Evolutionary conservation across 2,888 invertebrate species (phyloP), one percentile per base, ranked within the genome.

Genomic region (Dolichomitus sp.): DNA sequence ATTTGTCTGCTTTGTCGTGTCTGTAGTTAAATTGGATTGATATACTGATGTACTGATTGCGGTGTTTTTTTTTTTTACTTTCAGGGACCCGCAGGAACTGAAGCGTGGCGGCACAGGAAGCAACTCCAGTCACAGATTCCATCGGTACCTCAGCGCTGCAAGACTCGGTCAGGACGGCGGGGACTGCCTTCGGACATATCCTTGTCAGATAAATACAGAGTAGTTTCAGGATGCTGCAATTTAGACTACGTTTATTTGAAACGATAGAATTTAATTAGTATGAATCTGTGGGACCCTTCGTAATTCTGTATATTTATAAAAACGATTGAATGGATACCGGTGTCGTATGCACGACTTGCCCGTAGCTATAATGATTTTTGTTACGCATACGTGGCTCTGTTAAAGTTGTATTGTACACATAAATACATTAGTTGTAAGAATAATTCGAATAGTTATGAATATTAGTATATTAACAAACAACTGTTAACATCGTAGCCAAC

Each of bases 151-250:
- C 4, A 96, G 96, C 91, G 97, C 98, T 0, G 98, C 98, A 0
- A 95, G 97, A 87, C 96, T 97, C 88, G 98, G 98, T 0, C 97
- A 98, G 92, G 97, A 97, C 87, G 96, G 96, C 88, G 96, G 96
- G 85, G 97, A 98, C 90, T 98, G 98, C 88, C 88, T 95, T 1
- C 91, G 94, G 83, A 91, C 96, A 1, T 97, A 97, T 93, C 95
- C 97, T 0, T 98, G 98, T 93, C 94, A 95, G 73, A 95, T 96
- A 73, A 96, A 96, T 88, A 97, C 96, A n/a, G 96, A 96, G 89
- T 94, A 93, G 86, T 91, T 42, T 63, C 81, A 50, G 1, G 45
- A n/a, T 54, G 23, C 23, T 61, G 4, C 30, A 19, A 17, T 33
- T 45, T 50, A 11, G 19, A 48, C 42, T 42, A 78, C 12, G 48